Conservation (phyloP, 2,888 invertebrate species). For the Atethmia centrago region DNA sequence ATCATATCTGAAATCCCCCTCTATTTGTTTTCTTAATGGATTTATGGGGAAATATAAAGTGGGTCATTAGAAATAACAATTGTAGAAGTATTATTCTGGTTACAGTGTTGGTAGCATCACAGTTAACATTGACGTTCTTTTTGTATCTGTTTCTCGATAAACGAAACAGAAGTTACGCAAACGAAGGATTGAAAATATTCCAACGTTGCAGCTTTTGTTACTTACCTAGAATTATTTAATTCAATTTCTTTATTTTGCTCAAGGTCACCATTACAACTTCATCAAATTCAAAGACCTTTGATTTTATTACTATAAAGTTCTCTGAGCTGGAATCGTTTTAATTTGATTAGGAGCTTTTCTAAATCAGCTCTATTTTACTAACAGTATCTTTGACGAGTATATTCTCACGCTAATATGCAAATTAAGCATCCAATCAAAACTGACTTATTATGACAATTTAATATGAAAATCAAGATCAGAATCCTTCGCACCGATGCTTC, state of each 20-base stretch:
- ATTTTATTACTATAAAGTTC: background rate
- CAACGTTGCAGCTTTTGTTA: background rate
- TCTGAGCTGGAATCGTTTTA: background rate
- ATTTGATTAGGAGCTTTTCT: constrained; percentile 22
- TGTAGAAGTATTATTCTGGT: constrained; percentile 41
- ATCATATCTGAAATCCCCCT: constrained; percentile 60
- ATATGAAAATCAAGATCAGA: constrained; percentile 60
- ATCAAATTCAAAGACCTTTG: constrained; percentile 4
- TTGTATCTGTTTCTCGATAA: background rate
- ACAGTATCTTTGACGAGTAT: constrained; percentile 1
- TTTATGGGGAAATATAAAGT: constrained; percentile 62
- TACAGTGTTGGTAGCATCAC: constrained; percentile 5
- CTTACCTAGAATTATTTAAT: constrained; percentile 1
- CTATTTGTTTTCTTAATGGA: constrained; percentile 60
- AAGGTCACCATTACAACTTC: background rate
- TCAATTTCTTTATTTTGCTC: background rate
- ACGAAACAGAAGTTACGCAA: background rate
- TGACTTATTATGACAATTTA: constrained; percentile 41
- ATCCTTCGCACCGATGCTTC: constrained; percentile 70
- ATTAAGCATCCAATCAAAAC: constrained; percentile 52
- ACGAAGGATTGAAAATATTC: background rate
- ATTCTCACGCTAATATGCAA: constrained; percentile 20
- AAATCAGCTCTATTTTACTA: constrained; percentile 19
- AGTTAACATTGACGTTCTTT: constrained; percentile 6
- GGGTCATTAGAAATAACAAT: constrained; percentile 58